phyloP scores from a whole-genome alignment of 2,797 vertebrate species.

The Synaphobranchus kaupii region DNA sequence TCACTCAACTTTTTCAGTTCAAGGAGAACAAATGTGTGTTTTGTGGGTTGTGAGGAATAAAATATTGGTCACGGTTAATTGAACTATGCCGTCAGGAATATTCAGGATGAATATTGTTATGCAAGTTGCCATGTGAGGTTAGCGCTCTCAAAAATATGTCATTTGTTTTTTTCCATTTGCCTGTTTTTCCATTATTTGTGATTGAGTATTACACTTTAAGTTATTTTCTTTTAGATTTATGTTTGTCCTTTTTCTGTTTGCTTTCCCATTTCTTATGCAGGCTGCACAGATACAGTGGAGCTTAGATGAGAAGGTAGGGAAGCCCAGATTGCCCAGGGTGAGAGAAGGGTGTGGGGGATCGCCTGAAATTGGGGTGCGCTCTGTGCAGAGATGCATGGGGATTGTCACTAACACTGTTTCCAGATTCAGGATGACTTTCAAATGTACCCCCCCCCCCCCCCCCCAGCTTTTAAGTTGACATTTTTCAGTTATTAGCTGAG shows the following conservation, averaged over 20 bases:
- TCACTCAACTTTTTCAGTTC: background rate
- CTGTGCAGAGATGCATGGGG: background rate
- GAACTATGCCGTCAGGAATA: background rate
- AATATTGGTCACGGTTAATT: background rate
- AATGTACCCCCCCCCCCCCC: background rate
- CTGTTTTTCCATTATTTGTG: background rate
- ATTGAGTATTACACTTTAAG: slow-evolving; percentile 12
- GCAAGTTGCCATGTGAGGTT: background rate
- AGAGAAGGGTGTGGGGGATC: slow-evolving; percentile 31
- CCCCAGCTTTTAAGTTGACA: background rate
- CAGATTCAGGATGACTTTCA: slow-evolving; percentile 1
- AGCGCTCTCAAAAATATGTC: background rate
- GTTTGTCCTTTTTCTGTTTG: slow-evolving; percentile 19
- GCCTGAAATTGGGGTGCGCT: background rate
- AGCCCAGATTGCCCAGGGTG: slow-evolving; percentile 36
- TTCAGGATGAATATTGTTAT: background rate
- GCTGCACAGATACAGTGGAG: slow-evolving; percentile 56
- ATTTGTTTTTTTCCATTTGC: background rate
- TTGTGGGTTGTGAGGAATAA: background rate
- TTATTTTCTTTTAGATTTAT: slow-evolving; percentile 41
- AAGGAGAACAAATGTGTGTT: background rate
- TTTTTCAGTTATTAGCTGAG: background rate
- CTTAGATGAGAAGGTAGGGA: slow-evolving; percentile 59
- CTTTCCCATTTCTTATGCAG: slow-evolving; percentile 41
- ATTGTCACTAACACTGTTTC: background rate